Conservation (phyloP, 2,797 vertebrate genomes). For the Melanotaenia pygmaea region DNA sequence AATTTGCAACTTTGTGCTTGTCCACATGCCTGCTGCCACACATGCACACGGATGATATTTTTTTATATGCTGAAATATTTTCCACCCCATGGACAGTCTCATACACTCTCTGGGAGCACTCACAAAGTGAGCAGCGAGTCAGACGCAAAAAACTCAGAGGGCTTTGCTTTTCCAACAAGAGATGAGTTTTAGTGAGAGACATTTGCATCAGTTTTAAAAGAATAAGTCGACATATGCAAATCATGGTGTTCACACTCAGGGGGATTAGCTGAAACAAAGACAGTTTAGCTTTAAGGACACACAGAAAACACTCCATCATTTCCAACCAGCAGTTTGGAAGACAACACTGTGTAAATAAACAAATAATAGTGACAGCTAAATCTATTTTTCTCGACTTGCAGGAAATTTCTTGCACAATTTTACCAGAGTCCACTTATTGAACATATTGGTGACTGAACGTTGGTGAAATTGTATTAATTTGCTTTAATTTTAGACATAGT, state of each 20-base stretch:
- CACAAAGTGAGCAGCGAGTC: constrained; percentile 42
- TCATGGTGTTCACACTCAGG: constrained; percentile 70
- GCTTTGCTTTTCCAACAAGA: constrained; percentile 57
- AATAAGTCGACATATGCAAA: constrained; percentile 77
- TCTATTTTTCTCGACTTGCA: constrained; percentile 4
- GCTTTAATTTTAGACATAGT: no score
- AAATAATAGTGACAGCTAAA: not conserved
- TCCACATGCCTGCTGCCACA: constrained; percentile 33
- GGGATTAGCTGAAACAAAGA: constrained; percentile 78
- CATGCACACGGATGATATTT: constrained; percentile 36
- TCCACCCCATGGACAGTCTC: constrained; percentile 25
- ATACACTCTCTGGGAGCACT: constrained; percentile 28
- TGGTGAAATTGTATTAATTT: not conserved
- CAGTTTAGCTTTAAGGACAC: constrained; percentile 67
- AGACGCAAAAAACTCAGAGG: constrained; percentile 42
- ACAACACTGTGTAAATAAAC: constrained; percentile 21
- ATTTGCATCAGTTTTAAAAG: constrained; percentile 74
- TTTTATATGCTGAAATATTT: constrained; percentile 27
- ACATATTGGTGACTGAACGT: not conserved
- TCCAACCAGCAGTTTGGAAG: constrained; percentile 29
- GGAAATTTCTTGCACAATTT: constrained; percentile 3
- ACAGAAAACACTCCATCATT: constrained; percentile 51
- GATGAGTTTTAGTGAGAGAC: constrained; percentile 75
- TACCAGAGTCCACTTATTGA: constrained; percentile 18
- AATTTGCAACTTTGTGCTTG: constrained; percentile 36